Evolutionary conservation across 2,113 vertebrate species (phyloP), one percentile per base, ranked within the genome.

Genomic region (Antechinus stuartii): DNA sequence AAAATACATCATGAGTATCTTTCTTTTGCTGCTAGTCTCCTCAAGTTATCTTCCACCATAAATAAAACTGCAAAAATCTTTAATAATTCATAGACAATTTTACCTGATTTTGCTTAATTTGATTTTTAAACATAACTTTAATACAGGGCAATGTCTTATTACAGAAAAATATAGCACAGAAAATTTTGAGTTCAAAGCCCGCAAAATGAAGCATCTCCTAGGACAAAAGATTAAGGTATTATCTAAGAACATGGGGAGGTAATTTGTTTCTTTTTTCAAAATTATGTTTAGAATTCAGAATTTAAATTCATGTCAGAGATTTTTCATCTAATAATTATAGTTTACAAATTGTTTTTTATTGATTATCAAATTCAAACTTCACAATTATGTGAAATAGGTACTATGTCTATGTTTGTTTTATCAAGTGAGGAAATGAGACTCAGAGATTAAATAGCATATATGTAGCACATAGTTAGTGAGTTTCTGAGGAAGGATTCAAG

Each of bases 271-370:
- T 54, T 54, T 54, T 16, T n/a, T 35, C 61, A n/a, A 19, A 68
- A 35, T 68, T n/a, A n/a, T 35, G n/a, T 6, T 84, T 84, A 22
- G 16, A 84, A 42, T 6, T 84, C 42, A 22, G 16, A 84, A 42
- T 19, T 84, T 84, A 84, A 84, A 23, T 84, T 42, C n/a, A 42
- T 23, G 7, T 84, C 2, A 8, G 14, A 42, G 35, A 84, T 22
- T 84, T 76, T 84, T 84, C 35, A 84, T 22, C 4, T 95, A 92
- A 22, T 0, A 42, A 55, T 14, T 25, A 35, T 49, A n/a, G 8
- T 93, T 95, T 50, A 96, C 24, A 91, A 94, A 90, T 54, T 68
- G n/a, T 92, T 76, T 91, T 16, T 53, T 24, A 50, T 53, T 4
- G 27, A 91, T 46, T 14, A 90, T 92, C 89, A 52, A 26, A 90